A percentile compares a stretch with the other conserved stretches of the same genome.
Conservation (phyloP, 1,140 invertebrate species). For the Lordiphosa stackelbergi region DNA sequence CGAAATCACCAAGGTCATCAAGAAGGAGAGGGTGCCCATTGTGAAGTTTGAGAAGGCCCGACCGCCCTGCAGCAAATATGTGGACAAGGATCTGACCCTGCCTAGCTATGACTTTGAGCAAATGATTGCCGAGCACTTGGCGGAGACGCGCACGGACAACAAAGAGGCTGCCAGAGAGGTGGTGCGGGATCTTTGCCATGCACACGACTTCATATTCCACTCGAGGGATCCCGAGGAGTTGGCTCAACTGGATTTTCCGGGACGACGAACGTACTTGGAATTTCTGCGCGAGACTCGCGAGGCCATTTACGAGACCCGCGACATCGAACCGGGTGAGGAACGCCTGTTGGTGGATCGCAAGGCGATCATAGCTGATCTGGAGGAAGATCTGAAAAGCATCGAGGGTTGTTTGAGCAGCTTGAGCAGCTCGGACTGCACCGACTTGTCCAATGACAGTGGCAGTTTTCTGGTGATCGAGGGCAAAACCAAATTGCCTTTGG, state of each 20-base stretch:
- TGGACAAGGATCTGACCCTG: slow-evolving; percentile 51
- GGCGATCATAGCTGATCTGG: slow-evolving; percentile 45
- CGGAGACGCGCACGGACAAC: slow-evolving; percentile 33
- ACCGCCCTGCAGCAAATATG: slow-evolving; percentile 50
- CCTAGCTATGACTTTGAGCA: slow-evolving; percentile 46
- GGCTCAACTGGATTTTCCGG: slow-evolving; percentile 50
- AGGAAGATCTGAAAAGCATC: slow-evolving; percentile 69
- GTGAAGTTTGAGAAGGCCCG: slow-evolving; percentile 51
- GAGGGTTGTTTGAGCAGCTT: slow-evolving; percentile 65
- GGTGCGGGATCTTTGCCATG: slow-evolving; percentile 39
- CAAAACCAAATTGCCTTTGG: slow-evolving; percentile 65
- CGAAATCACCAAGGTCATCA: slow-evolving; percentile 31
- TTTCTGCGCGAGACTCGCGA: slow-evolving; percentile 56
- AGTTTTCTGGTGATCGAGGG: slow-evolving; percentile 64
- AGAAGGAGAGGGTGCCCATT: slow-evolving; percentile 25
- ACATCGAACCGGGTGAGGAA: slow-evolving; percentile 50
- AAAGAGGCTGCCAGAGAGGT: slow-evolving; percentile 25
- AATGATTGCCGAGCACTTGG: slow-evolving; percentile 52
- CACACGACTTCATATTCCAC: slow-evolving; percentile 58
- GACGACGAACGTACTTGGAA: slow-evolving; percentile 50
- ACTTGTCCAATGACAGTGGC: slow-evolving; percentile 68
- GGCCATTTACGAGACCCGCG: slow-evolving; percentile 53
- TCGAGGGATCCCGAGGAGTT: slow-evolving; percentile 54
- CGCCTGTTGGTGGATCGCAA: slow-evolving; percentile 51
- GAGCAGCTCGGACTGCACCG: slow-evolving; percentile 67